Conservation (phyloP, 1,140 invertebrate species). For the Scaptomyza hsui region DNA sequence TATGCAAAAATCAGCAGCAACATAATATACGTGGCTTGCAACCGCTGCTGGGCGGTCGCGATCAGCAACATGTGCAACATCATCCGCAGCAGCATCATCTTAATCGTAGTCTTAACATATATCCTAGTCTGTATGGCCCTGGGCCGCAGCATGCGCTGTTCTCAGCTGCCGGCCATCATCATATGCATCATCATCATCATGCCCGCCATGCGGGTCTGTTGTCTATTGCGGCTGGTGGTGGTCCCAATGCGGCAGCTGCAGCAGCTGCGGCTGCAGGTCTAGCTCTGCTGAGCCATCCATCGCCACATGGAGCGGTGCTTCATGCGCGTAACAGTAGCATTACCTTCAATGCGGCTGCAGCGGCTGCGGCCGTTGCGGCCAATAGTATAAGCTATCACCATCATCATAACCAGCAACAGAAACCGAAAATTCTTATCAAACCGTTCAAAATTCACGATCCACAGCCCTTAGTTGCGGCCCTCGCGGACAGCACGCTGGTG, state of each 20-base stretch:
- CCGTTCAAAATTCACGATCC: slow-evolving; percentile 84
- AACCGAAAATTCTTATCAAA: slow-evolving; percentile 84
- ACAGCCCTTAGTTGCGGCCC: slow-evolving; percentile 81
- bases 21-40: slow-evolving; percentile 12
- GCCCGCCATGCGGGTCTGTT: slow-evolving; percentile 34
- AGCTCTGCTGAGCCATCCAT: slow-evolving; percentile 49
- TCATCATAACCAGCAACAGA: slow-evolving; percentile 62
- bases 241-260: slow-evolving; percentile 31
- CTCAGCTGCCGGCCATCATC: slow-evolving; percentile 36
- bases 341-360: slow-evolving; percentile 70
- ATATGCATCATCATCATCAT: slow-evolving; percentile 38
- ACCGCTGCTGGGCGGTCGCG: slow-evolving; percentile 40
- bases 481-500: slow-evolving; percentile 78
- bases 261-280: slow-evolving; percentile 46
- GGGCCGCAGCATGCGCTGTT: slow-evolving; percentile 47
- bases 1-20: slow-evolving; percentile 69
- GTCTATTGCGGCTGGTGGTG: slow-evolving; percentile 41
- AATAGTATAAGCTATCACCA: slow-evolving; percentile 82
- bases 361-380: slow-evolving; percentile 64
- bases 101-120: slow-evolving; percentile 58
- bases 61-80: slow-evolving; percentile 55
- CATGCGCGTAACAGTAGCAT: slow-evolving; percentile 37
- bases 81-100: slow-evolving; percentile 43
- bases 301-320: slow-evolving; percentile 15
- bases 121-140: slow-evolving; percentile 60